Conservation (phyloP, 2,113 vertebrate genomes). For the Brachyhypopomus occidentalis region DNA sequence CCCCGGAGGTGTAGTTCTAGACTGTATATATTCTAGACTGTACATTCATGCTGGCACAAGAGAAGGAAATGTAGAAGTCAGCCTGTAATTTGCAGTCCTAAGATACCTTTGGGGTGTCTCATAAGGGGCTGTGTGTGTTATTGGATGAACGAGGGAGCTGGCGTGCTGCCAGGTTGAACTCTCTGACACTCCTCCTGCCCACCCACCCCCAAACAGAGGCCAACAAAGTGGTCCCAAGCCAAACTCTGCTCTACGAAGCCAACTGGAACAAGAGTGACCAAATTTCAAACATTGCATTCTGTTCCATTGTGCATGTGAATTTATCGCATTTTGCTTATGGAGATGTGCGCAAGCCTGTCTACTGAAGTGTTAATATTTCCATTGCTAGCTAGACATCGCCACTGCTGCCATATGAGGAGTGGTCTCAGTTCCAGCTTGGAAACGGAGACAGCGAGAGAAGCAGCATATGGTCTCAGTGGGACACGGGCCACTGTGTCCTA, state of each 20-base stretch:
- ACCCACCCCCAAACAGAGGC: conserved; percentile 57
- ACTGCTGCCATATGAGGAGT: not conserved
- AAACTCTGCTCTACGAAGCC: conserved; percentile 57
- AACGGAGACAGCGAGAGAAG: not conserved
- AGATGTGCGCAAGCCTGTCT: conserved; percentile 7
- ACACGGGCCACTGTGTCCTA: not conserved
- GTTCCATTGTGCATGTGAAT: not conserved
- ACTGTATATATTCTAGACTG: not conserved
- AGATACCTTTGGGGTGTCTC: conserved; percentile 34
- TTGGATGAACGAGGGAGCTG: conserved; percentile 47
- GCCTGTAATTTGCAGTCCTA: conserved; percentile 30
- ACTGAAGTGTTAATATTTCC: conserved; percentile 11
- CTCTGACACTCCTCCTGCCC: conserved; percentile 64
- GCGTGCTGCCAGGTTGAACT: conserved; percentile 70
- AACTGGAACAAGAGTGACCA: conserved; percentile 66
- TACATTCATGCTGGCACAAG: not conserved
- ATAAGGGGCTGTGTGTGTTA: conserved; percentile 51
- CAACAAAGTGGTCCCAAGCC: conserved; percentile 57
- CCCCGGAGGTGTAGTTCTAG: no score
- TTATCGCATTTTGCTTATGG: not conserved
- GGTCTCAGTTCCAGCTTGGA: not conserved
- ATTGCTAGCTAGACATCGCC: not conserved
- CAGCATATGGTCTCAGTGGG: conserved; percentile 15
- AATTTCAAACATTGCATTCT: conserved; percentile 61
- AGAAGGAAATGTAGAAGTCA: not conserved